Percentiles rank a stretch among this genome's conserved stretches.
Conservation (phyloP, 1,140 invertebrate species). For the Lucilia sericata region DNA sequence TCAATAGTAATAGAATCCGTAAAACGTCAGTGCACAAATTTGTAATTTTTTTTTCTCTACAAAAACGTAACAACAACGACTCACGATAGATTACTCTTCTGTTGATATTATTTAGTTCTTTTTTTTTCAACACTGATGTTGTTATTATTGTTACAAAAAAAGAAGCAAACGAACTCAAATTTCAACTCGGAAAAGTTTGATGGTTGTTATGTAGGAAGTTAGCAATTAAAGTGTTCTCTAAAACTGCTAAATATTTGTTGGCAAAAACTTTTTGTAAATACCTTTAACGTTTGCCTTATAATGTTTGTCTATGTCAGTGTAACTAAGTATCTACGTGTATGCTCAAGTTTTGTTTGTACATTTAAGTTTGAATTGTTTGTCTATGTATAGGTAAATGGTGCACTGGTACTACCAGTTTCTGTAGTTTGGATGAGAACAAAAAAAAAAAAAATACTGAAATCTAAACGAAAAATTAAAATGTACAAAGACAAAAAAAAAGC, state of each 20-base stretch:
- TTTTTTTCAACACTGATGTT: neutral
- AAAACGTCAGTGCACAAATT: neutral
- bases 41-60: neutral
- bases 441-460: neutral
- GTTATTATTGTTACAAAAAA: neutral
- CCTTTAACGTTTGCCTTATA: no score
- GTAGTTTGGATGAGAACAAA: neutral
- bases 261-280: no score
- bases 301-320: no score
- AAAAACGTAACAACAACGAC: neutral
- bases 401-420: slow-evolving; percentile 11
- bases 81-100: slow-evolving; percentile 14
- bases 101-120: neutral
- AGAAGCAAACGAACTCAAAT: neutral
- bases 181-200: neutral
- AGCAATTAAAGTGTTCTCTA: neutral
- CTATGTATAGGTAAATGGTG: slow-evolving; percentile 26
- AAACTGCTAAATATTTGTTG: no score
- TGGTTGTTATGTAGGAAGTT: neutral
- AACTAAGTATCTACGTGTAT: neutral
- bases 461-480: neutral
- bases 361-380: slow-evolving; percentile 20
- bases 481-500: neutral
- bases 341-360: neutral
- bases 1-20: neutral